These are phyloP conservation scores for Orcinus orca DNA, from an alignment of 2,113 vertebrate species.

Conservation along the genomic window DNA sequence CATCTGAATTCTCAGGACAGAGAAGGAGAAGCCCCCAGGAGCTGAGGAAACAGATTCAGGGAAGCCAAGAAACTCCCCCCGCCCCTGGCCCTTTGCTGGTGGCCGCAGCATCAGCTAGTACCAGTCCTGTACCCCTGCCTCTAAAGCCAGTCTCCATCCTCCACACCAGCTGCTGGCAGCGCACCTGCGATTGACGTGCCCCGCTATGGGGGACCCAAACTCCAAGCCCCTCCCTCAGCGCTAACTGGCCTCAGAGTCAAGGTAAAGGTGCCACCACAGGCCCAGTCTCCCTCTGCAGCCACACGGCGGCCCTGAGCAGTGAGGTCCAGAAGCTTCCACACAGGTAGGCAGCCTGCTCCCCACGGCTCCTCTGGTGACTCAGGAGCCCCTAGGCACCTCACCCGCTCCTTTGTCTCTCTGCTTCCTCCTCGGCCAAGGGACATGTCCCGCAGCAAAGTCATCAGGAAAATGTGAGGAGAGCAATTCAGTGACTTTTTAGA, in stretches of 20 bases:
- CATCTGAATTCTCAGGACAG: too few relatives aligned
- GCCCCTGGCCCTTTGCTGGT: not conserved
- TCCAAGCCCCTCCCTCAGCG: not conserved
- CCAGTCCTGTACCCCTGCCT: not conserved
- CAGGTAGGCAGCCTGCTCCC: not conserved
- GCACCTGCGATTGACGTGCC: accelerated
- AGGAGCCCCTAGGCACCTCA: not conserved
- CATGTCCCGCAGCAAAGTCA: not conserved
- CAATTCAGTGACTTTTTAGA: not conserved
- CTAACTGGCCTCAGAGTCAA: too few relatives aligned
- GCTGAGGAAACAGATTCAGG: not conserved
- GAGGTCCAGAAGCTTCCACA: not conserved
- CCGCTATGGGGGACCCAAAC: not conserved
- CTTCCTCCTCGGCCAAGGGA: not conserved
- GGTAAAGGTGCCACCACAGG: not conserved
- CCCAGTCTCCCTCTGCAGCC: not conserved
- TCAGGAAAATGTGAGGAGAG: not conserved
- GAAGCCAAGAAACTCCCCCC: not conserved
- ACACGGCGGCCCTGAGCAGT: not conserved
- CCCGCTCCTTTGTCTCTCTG: not conserved
- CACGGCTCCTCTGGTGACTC: not conserved
- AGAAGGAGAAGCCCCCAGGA: not conserved
- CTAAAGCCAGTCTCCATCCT: not conserved
- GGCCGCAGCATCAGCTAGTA: accelerated
- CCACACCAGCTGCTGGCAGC: not conserved